phyloP scores from a whole-genome alignment of 2,797 vertebrate genomes.

The Macropus fuliginosus region DNA sequence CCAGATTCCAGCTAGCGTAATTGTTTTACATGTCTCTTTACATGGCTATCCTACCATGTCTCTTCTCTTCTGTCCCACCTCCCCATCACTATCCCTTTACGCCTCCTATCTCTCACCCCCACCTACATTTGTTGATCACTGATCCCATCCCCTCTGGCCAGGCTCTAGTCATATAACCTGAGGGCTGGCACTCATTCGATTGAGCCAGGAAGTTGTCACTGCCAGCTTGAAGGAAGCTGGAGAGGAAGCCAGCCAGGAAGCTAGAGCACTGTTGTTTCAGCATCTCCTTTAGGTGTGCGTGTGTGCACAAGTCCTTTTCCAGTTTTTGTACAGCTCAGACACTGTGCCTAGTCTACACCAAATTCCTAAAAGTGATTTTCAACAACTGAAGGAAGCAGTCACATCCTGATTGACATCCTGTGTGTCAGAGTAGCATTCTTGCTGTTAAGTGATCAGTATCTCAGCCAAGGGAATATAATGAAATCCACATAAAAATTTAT shows the following conservation, averaged over 20 bases:
- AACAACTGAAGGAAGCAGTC: constrained; percentile 84
- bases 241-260: not conserved
- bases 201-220: constrained; percentile 15
- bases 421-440: constrained; percentile 80
- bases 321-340: constrained; percentile 55
- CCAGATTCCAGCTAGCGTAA: constrained; percentile 80
- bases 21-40: constrained; percentile 75
- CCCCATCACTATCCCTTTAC: constrained; percentile 31
- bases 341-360: constrained; percentile 69
- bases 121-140: not conserved
- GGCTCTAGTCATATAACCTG: not conserved
- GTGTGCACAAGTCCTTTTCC: not conserved
- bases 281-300: not conserved
- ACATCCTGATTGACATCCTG: constrained; percentile 87
- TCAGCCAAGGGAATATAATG: constrained; percentile 85
- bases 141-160: not conserved
- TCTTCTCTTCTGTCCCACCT: constrained; percentile 18
- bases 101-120: not conserved
- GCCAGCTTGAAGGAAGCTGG: constrained; percentile 31
- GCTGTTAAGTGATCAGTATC: constrained; percentile 83
- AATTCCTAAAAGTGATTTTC: constrained; percentile 75
- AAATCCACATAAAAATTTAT: constrained; percentile 84
- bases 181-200: not conserved
- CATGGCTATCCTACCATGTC: constrained; percentile 49
- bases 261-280: not conserved